Percentiles rank a stretch among this genome's conserved stretches.
phyloP scores from a whole-genome alignment of 2,113 vertebrate genomes.

The Aptenodytes forsteri region DNA sequence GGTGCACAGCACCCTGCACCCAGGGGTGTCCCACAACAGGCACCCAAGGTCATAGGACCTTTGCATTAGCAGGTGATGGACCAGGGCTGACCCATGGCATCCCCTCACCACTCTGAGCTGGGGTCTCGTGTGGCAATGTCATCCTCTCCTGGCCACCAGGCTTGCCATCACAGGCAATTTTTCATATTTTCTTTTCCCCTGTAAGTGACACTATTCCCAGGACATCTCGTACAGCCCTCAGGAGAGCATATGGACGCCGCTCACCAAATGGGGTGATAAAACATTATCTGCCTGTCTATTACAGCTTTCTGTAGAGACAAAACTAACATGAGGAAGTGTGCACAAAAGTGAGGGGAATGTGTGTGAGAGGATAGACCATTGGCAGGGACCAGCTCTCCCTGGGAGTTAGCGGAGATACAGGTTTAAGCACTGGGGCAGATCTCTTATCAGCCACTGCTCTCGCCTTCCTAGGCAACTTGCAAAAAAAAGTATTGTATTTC shows the following conservation, averaged over 20 bases:
- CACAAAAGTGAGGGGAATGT: neutral
- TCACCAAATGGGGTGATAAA: accelerated
- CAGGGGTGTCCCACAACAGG: accelerated
- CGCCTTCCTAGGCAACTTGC: neutral
- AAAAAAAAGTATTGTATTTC: neutral
- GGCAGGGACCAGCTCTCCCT: accelerated
- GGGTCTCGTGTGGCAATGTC: accelerated
- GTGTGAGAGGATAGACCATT: neutral
- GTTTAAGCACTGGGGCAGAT: accelerated
- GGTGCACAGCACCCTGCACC: neutral
- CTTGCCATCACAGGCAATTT: neutral
- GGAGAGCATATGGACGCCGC: accelerated
- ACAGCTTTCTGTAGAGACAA: neutral
- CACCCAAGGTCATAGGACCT: accelerated
- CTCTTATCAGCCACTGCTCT: neutral
- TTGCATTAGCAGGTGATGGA: neutral
- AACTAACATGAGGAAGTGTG: neutral
- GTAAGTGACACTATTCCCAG: neutral
- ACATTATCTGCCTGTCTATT: neutral
- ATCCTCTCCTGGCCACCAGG: neutral
- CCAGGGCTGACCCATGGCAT: neutral
- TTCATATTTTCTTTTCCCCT: neutral
- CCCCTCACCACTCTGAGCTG: neutral
- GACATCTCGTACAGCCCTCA: neutral
- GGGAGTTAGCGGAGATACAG: accelerated